Percentiles rank a stretch among this genome's conserved stretches.
phyloP scores from a whole-genome alignment of 2,113 vertebrate species.

The Neodon shergylaensis region DNA sequence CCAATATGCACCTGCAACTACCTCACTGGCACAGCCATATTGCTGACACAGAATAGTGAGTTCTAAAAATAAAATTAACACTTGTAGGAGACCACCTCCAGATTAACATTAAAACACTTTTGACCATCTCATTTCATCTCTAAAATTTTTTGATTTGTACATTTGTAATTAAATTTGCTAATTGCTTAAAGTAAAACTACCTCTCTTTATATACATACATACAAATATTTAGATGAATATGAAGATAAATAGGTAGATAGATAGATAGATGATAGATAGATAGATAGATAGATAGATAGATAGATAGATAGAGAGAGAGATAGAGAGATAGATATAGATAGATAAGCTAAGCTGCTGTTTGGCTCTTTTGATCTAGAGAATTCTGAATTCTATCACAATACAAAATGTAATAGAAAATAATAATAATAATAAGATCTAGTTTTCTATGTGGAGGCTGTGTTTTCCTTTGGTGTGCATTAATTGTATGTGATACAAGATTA shows the following conservation, averaged over 20 bases:
- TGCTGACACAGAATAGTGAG: not conserved
- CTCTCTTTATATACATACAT: not conserved
- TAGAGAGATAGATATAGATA: not conserved
- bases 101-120: not conserved
- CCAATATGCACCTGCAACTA: not conserved
- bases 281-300: too few relatives aligned
- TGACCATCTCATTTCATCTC: not conserved
- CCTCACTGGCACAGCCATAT: not conserved
- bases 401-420: constrained; percentile 1
- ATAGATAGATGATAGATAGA: not conserved
- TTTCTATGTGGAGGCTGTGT: not conserved
- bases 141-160: not conserved
- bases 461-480: not conserved
- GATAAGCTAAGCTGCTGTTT: not conserved
- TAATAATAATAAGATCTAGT: not conserved
- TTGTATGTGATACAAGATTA: not conserved
- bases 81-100: not conserved
- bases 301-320: not conserved
- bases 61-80: not conserved
- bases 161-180: not conserved
- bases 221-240: not conserved
- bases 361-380: not conserved
- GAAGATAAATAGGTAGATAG: not conserved
- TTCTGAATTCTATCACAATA: not conserved
- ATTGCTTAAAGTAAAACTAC: not conserved